phyloP scores from a whole-genome alignment of 2,888 invertebrate genomes.

The Diadegma fenestrale region DNA sequence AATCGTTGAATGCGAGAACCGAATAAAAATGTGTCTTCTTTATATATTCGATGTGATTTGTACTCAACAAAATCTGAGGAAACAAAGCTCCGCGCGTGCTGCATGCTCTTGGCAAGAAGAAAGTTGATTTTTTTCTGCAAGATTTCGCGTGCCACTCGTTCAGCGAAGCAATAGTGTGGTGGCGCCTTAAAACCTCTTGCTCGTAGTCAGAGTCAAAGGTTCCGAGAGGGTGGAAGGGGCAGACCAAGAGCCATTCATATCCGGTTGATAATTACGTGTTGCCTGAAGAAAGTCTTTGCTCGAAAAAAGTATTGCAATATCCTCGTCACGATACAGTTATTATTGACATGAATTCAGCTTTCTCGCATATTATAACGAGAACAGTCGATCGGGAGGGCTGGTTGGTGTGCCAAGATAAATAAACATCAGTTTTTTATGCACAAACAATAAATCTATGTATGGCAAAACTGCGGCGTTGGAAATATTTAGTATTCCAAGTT shows the following conservation, averaged over 20 bases:
- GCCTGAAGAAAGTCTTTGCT: constrained; percentile 75
- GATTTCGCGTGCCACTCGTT: constrained; percentile 79
- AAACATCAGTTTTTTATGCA: constrained; percentile 29
- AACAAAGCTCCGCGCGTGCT: constrained; percentile 62
- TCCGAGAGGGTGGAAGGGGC: background rate
- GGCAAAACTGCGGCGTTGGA: constrained; percentile 31
- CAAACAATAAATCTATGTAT: constrained; percentile 34
- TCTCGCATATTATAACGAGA: constrained; percentile 72
- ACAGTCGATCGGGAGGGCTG: constrained; percentile 30
- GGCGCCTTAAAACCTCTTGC: constrained; percentile 55
- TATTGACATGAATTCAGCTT: constrained; percentile 81
- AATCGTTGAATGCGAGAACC: background rate
- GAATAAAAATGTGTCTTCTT: constrained; percentile 59
- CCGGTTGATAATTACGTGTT: constrained; percentile 79
- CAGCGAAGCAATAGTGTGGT: constrained; percentile 72
- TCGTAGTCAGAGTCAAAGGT: constrained; percentile 53
- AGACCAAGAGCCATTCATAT: constrained; percentile 74
- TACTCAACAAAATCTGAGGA: constrained; percentile 65
- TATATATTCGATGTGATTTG: constrained; percentile 59
- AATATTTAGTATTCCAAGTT: constrained; percentile 56
- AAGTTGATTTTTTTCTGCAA: constrained; percentile 66
- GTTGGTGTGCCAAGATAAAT: background rate
- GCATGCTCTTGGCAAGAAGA: constrained; percentile 20
- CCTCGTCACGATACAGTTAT: constrained; percentile 82
- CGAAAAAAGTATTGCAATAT: constrained; percentile 77